Conservation (phyloP, 2,888 invertebrate genomes). For the Dione vanillae region DNA sequence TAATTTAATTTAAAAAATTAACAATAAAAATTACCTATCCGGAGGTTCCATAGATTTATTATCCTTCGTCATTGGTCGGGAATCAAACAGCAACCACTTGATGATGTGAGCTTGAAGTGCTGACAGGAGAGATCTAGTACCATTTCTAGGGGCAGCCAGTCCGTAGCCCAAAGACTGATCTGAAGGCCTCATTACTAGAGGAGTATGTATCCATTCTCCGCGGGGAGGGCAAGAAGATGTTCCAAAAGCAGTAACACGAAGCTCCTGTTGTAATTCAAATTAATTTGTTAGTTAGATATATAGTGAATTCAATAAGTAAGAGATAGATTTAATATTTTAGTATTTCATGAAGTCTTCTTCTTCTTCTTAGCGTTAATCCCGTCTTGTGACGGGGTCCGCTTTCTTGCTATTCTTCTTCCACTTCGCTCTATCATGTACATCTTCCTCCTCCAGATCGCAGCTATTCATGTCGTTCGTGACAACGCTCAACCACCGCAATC, state of each 20-base stretch:
- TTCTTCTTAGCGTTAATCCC: no score
- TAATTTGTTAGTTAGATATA: no score
- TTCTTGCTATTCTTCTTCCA: no score
- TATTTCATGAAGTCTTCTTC: no score
- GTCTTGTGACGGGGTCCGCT: no score
- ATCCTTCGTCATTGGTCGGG: constrained; percentile 72
- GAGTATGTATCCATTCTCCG: constrained; percentile 89
- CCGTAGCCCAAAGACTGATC: constrained; percentile 86
- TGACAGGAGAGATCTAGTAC: constrained; percentile 85
- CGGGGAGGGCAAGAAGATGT: constrained; percentile 88
- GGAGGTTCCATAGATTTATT: constrained; percentile 78
- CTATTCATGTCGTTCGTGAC: no score
- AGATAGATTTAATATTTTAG: no score
- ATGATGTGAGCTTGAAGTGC: constrained; percentile 88
- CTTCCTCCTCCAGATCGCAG: no score
- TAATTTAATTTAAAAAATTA: no score
- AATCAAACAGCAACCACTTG: constrained; percentile 87
- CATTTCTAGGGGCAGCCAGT: constrained; percentile 87
- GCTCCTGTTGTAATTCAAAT: constrained; percentile 71
- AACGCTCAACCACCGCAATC: no score
- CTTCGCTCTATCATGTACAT: no score
- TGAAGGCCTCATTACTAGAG: constrained; percentile 85
- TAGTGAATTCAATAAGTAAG: no score
- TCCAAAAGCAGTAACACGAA: constrained; percentile 87
- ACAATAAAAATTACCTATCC: constrained; percentile 73